A percentile compares a stretch with the other conserved stretches of the same genome.
phyloP scores from a whole-genome alignment of 2,113 vertebrate species.

The Casuarius casuarius region DNA sequence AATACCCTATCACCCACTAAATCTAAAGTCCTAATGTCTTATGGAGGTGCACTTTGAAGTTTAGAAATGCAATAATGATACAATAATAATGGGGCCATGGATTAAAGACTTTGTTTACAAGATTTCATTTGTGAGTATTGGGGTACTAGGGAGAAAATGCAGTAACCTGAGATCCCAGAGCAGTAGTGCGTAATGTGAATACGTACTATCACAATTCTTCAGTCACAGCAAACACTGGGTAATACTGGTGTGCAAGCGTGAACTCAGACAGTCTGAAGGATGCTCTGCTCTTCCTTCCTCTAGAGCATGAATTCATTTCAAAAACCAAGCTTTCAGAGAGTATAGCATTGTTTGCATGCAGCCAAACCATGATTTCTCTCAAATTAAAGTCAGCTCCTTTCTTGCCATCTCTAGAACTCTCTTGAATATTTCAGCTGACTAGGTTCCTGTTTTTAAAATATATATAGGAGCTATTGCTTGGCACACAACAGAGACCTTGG shows the following conservation, averaged over 20 bases:
- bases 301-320: not conserved
- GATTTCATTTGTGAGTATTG: not conserved
- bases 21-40: not conserved
- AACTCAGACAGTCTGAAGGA: not conserved
- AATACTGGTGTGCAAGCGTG: not conserved
- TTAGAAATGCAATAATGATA: not conserved
- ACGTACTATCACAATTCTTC: not conserved
- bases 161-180: not conserved
- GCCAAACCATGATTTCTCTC: slow-evolving; percentile 22
- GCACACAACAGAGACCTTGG: not conserved
- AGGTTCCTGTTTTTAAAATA: slow-evolving; percentile 14
- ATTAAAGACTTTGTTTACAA: not conserved
- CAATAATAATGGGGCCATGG: not conserved
- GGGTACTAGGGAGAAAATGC: not conserved
- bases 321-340: not conserved
- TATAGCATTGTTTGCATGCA: not conserved
- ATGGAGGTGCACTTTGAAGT: not conserved
- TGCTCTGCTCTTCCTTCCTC: not conserved
- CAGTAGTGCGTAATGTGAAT: not conserved
- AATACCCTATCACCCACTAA: not conserved
- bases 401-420: slow-evolving; percentile 14
- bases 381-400: slow-evolving; percentile 27
- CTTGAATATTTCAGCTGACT: slow-evolving; percentile 20
- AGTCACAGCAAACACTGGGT: not conserved
- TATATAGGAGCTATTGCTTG: not conserved